Evolutionary conservation across 2,888 invertebrate species (phyloP), one percentile per base, ranked within the genome.

Genomic region (Stenoptilia bipunctidactyla): DNA sequence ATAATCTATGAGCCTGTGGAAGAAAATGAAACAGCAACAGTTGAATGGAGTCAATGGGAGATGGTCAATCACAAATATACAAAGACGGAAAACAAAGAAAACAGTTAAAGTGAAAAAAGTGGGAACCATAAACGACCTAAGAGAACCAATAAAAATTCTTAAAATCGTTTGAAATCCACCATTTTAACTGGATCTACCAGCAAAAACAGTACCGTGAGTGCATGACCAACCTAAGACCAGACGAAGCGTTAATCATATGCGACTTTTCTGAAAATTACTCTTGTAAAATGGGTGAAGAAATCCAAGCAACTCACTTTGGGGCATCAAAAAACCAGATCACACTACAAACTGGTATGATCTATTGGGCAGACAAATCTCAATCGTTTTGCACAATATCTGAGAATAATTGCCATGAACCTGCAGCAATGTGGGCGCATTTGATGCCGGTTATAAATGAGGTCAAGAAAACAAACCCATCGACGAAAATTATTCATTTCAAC

Each of bases 181-280:
- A 27, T 15, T 41, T 38, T 30, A 41, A 38, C 15, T 13, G 10
- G 13, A 35, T 27, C 8, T 30, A 37, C 13, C 41, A 41, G 15
- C 38, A 41, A 10, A n/a, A 27, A 14, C 5, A 41, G 20, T 41
- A 41, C n/a, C 13, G 14, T 14, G 14, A 10, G 15, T 13, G 15
- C 27, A 34, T 33, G 15, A 15, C 36, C n/a, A 34, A 30, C 10
- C 10, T 42, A 15, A 20, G 36, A 27, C 33, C 39, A 8, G 33
- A 41, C 13, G 43, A 45, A 40, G 38, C 27, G 8, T 27, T 45
- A 6, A 25, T 47, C 30, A 20, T 45, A 1, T 43, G 43, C 15
- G 47, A 46, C 37, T 49, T 45, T 25, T 46, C 41, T 1, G 45
- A 46, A 37, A 49, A 49, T 39, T 47, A 47, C 40, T 40, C 39